Evolutionary conservation across 2,888 invertebrate genomes (phyloP), one percentile per base, ranked within the genome.

Genomic region (Ormyrus pomaceus): DNA sequence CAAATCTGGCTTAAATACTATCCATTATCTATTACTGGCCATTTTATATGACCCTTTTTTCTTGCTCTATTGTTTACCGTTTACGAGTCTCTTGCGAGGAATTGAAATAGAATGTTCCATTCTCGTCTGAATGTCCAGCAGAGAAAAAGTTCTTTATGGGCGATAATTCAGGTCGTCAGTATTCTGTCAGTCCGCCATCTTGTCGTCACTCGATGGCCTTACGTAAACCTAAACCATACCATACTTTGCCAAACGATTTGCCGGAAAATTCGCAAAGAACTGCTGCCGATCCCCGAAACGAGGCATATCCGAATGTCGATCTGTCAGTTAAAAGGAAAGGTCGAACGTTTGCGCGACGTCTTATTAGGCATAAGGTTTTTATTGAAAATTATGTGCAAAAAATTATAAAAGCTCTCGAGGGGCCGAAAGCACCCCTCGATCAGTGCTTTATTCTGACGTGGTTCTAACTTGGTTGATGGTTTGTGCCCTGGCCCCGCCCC

Each of bases 401-500:
- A 70, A 53, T 46, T 8, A 56, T 11, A 53, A 51, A 55, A 68
- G 34, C 7, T 59, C 13, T 59, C 13, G 6, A 4, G n/a, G n/a
- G 11, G 8, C 10, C 10, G 45, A 4, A 45, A 62, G 73, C 73
- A 74, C 66, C 77, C 78, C 82, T 82, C 80, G 82, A 34, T 34
- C 34, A 64, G 48, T 59, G 77, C 77, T 80, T 80, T 48, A 76
- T 82, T 82, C 71, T 82, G 61, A 78, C 74, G 77, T 82, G 78
- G 77, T 82, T 90, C 90, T 90, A 90, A 90, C 90, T 90, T 90
- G 90, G 90, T 90, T 90, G 89, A 89, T 90, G 89, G 88, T 90
- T 90, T 90, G 88, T 90, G 90, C 90, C 90, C 91, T 91, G 90
- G 90, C 89, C 91, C 91, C 89, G 91, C 90, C 91, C 91, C 87